Conservation (phyloP, 2,888 invertebrate genomes). For the Sphaerophoria rueppellii region DNA sequence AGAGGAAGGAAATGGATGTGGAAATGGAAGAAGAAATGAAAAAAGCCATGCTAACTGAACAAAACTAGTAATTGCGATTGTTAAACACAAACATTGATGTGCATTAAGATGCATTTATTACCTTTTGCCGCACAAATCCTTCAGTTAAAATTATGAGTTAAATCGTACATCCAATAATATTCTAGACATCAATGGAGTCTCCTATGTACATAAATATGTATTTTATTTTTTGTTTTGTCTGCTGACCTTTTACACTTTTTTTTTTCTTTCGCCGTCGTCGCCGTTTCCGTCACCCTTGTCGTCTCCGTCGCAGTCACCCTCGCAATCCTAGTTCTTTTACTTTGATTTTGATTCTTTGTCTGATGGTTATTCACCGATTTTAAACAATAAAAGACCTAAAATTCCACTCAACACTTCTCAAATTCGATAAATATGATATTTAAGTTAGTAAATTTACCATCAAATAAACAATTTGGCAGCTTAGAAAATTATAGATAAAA, state of each 20-base stretch:
- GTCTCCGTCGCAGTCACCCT: constrained; percentile 41
- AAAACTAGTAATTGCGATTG: constrained; percentile 12
- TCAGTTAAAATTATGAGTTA: constrained; percentile 34
- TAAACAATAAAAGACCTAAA: constrained; percentile 68
- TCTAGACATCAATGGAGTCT: constrained; percentile 64
- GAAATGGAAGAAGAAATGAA: constrained; percentile 18
- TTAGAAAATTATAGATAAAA: constrained; percentile 72
- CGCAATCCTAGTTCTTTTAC: neutral
- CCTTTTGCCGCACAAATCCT: constrained; percentile 40
- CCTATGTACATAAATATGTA: constrained; percentile 53
- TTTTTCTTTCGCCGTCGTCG: constrained; percentile 59
- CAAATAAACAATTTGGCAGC: constrained; percentile 70
- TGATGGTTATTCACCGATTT: constrained; percentile 70
- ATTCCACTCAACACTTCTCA: constrained; percentile 40
- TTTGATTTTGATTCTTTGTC: constrained; percentile 68
- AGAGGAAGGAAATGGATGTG: constrained; percentile 2
- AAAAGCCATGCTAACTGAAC: constrained; percentile 12
- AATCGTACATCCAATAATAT: constrained; percentile 39
- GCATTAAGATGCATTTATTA: constrained; percentile 16
- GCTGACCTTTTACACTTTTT: constrained; percentile 81
- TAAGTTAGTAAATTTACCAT: constrained; percentile 61
- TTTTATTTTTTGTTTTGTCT: constrained; percentile 75
- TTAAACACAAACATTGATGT: constrained; percentile 29
- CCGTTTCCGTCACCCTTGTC: constrained; percentile 48
- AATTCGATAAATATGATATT: neutral